A percentile compares a stretch with the other conserved stretches of the same genome.
phyloP scores from a whole-genome alignment of 2,888 invertebrate genomes.

The Cephus sareptanus region DNA sequence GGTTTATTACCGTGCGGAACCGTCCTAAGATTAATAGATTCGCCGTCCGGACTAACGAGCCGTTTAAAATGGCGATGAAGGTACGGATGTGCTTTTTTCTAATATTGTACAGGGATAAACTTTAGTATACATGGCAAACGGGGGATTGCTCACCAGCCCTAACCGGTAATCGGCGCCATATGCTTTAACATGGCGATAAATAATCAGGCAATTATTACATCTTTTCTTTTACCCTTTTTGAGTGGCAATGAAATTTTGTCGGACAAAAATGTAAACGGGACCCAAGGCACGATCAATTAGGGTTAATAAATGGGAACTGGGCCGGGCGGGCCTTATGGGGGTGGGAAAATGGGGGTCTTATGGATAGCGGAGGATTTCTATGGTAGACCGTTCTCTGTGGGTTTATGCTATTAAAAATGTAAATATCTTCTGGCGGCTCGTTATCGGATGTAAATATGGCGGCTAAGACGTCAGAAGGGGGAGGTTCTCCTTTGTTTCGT shows the following conservation, averaged over 20 bases:
- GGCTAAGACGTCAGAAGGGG: slow-evolving; percentile 28
- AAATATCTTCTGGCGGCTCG: slow-evolving; percentile 63
- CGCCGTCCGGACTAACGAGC: slow-evolving; percentile 4
- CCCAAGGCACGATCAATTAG: slow-evolving; percentile 57
- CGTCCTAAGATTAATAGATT: slow-evolving; percentile 6
- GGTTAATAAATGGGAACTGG: slow-evolving; percentile 60
- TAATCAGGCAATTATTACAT: slow-evolving; percentile 17
- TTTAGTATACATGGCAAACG: background rate
- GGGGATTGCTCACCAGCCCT: background rate
- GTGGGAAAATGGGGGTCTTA: slow-evolving; percentile 30
- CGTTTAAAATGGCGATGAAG: slow-evolving; percentile 4
- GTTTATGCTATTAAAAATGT: slow-evolving; percentile 64
- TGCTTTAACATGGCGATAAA: slow-evolving; percentile 32
- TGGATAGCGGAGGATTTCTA: background rate
- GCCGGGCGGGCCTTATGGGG: slow-evolving; percentile 31
- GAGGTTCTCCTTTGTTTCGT: slow-evolving; percentile 54
- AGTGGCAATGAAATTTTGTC: slow-evolving; percentile 41
- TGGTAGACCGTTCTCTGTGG: slow-evolving; percentile 38
- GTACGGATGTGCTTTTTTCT: background rate
- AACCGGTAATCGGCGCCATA: slow-evolving; percentile 35
- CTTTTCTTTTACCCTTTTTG: slow-evolving; percentile 21
- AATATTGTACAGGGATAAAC: background rate
- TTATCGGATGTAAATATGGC: slow-evolving; percentile 64
- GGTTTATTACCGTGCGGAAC: slow-evolving; percentile 2
- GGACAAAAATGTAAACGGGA: slow-evolving; percentile 33